These are phyloP conservation scores for Alligator sinensis DNA, from an alignment of 2,113 vertebrate genomes.

Conservation along the genomic window DNA sequence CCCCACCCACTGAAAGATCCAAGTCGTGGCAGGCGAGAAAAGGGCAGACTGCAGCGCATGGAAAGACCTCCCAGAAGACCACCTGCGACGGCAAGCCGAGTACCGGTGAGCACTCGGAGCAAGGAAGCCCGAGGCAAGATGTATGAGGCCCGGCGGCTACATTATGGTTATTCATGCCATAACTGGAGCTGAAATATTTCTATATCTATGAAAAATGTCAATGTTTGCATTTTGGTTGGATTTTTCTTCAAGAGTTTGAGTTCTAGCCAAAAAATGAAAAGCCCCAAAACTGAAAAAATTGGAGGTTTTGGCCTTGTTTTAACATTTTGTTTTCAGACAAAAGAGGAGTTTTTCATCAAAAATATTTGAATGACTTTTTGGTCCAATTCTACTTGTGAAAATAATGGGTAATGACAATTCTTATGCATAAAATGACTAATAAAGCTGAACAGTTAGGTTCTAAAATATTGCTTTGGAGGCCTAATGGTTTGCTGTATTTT, in stretches of 20 bases:
- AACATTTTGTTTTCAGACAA: background rate
- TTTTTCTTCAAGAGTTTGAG: background rate
- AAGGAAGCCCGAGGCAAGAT: no score
- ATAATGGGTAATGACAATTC: background rate
- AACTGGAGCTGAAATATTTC: background rate
- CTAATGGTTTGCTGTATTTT: background rate
- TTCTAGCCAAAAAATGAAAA: background rate
- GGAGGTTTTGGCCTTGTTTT: background rate
- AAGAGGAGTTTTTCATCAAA: background rate
- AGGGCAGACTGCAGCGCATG: no score
- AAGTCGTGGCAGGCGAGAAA: no score
- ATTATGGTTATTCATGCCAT: background rate
- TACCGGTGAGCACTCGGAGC: no score
- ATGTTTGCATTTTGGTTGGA: background rate
- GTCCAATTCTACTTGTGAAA: background rate
- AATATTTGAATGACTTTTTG: background rate
- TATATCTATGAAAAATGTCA: background rate
- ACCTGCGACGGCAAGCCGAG: no score
- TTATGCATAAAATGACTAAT: background rate
- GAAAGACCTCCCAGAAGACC: no score
- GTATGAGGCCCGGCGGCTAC: no score
- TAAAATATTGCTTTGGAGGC: background rate
- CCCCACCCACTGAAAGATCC: no score
- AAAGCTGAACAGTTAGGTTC: background rate
- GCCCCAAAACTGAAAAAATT: background rate